Conservation (phyloP, 2,113 vertebrate species). For the Nipponia nippon region DNA sequence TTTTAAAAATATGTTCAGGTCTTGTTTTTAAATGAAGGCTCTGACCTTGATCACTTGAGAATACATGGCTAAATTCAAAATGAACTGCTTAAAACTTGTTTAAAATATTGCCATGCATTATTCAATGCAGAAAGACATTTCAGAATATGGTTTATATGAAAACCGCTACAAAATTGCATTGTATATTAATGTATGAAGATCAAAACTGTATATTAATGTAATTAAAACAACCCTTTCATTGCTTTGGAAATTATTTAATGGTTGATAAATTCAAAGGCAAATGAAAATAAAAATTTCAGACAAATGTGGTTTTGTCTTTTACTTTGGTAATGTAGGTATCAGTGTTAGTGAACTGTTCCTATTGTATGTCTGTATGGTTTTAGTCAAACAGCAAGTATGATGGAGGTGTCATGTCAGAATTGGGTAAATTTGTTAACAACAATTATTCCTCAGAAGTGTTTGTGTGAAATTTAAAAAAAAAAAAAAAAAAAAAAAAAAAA, state of each 20-base stretch:
- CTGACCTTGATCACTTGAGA: neutral
- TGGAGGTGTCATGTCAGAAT: neutral
- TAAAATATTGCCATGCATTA: neutral
- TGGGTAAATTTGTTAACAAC: neutral
- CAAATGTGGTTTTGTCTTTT: neutral
- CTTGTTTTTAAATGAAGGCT: neutral
- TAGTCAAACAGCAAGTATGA: neutral
- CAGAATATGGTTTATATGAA: neutral
- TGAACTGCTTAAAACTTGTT: neutral
- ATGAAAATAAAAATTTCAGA: slow-evolving; percentile 13
- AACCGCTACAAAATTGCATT: neutral
- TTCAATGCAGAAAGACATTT: neutral
- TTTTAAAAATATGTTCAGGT: neutral
- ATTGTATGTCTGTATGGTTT: neutral
- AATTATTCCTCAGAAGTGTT: neutral
- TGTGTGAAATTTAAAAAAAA: neutral
- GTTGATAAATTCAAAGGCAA: neutral
- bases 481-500: neutral
- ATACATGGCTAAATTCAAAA: neutral
- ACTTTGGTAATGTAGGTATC: neutral
- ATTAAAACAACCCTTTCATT: neutral
- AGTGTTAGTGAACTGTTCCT: neutral
- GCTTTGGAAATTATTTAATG: neutral
- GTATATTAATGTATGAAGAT: neutral
- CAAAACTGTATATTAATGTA: neutral